Percentiles rank a stretch among this genome's conserved stretches.
phyloP scores from a whole-genome alignment of 2,888 invertebrate genomes.

The Piscicola geometra region DNA sequence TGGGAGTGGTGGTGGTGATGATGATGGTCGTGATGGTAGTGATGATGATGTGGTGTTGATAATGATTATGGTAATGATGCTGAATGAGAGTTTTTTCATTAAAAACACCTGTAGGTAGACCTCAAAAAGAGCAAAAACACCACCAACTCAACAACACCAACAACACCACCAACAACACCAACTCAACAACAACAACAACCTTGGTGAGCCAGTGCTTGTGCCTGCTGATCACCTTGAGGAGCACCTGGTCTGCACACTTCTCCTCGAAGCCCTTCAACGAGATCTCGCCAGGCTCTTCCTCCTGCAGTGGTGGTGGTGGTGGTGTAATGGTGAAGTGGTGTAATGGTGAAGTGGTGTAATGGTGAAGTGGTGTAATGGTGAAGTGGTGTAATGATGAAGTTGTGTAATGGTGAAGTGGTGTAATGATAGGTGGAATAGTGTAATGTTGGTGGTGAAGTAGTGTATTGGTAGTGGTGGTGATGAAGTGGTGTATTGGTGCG shows the following conservation, averaged over 20 bases:
- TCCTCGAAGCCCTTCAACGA: conserved; percentile 70
- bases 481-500: too few species aligned
- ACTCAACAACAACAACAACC: conserved; percentile 48
- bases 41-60: neutral
- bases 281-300: conserved; percentile 65
- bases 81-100: neutral
- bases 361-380: too few species aligned
- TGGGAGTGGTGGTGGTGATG: neutral
- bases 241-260: conserved; percentile 74
- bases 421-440: too few species aligned
- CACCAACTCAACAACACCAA: too few species aligned
- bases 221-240: conserved; percentile 65
- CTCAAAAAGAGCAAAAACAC: too few species aligned
- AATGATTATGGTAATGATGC: neutral
- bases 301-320: conserved; percentile 56
- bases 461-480: too few species aligned
- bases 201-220: conserved; percentile 59
- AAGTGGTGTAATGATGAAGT: too few species aligned
- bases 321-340: neutral
- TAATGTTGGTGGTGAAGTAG: too few species aligned
- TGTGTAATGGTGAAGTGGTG: too few species aligned
- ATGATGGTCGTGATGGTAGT: neutral
- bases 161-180: too few species aligned
- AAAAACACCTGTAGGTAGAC: too few species aligned
- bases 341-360: too few species aligned